Evolutionary conservation across 2,797 vertebrate species (phyloP).

Genomic region (Champsocephalus esox): DNA sequence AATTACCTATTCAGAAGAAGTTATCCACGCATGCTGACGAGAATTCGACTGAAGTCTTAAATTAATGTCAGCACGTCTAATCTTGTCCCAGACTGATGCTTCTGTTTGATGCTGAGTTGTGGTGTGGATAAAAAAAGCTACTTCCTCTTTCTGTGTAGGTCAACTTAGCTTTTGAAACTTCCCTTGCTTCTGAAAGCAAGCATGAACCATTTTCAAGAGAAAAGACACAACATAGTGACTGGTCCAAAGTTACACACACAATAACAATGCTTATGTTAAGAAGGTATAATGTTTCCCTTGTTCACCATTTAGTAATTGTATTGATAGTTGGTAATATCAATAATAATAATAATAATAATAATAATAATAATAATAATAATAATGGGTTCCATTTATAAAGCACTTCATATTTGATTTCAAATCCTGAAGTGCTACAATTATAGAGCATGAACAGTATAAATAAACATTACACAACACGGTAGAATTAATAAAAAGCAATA

Average conservation of each 20-base stretch:
- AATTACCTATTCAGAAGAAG: constrained; percentile 44
- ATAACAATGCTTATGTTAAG: background rate
- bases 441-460: no score
- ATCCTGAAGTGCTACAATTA: no score
- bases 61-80: constrained; percentile 26
- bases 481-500: no score
- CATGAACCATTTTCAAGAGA: background rate
- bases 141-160: background rate
- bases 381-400: no score
- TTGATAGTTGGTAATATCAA: no score
- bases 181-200: background rate
- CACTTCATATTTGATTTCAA: no score
- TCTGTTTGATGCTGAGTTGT: constrained; percentile 20
- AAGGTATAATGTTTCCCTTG: background rate
- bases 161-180: constrained; percentile 1
- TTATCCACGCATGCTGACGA: constrained; percentile 15
- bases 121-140: constrained; percentile 13
- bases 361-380: no score
- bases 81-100: constrained; percentile 11
- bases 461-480: no score
- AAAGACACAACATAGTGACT: background rate
- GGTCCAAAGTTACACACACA: background rate
- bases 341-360: no score
- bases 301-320: background rate
- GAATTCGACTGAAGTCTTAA: constrained; percentile 13